Conservation (phyloP, 1,140 invertebrate species). For the Euborellia annulipes region DNA sequence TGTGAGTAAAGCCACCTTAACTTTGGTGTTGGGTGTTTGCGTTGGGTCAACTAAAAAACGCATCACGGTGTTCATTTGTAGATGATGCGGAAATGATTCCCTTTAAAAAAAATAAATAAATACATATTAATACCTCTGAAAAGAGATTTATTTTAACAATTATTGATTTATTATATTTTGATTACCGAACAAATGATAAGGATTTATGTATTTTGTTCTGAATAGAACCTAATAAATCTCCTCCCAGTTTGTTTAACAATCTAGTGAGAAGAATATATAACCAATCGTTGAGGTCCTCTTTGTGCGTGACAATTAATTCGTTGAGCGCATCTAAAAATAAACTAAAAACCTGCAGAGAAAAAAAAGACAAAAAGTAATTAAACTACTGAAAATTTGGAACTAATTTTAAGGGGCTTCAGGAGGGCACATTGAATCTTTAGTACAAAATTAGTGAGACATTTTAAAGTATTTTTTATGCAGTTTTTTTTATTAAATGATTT, state of each 20-base stretch:
- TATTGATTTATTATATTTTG: neutral
- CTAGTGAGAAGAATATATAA: conserved; percentile 68
- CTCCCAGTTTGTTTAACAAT: conserved; percentile 72
- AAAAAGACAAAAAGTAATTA: conserved; percentile 4
- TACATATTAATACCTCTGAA: neutral
- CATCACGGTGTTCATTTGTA: conserved; percentile 43
- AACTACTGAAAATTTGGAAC: neutral
- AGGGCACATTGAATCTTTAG: no score
- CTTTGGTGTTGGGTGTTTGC: conserved; percentile 76
- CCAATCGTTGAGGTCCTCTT: conserved; percentile 77
- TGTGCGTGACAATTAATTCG: conserved; percentile 74
- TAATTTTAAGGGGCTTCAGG: neutral
- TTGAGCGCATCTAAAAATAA: conserved; percentile 83
- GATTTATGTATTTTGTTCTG: conserved; percentile 78
- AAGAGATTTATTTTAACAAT: neutral
- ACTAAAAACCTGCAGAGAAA: conserved; percentile 67
- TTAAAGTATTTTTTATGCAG: no score
- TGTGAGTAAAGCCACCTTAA: conserved; percentile 55
- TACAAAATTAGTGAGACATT: no score
- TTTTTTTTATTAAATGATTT: no score
- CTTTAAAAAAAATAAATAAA: conserved; percentile 24
- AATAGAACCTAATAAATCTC: conserved; percentile 76
- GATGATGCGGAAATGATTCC: conserved; percentile 43
- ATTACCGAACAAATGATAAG: conserved; percentile 66
- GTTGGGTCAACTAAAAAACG: conserved; percentile 76